These are phyloP conservation scores for Strigamia crassipes DNA, from an alignment of 2,888 invertebrate species.

Conservation along the genomic window DNA sequence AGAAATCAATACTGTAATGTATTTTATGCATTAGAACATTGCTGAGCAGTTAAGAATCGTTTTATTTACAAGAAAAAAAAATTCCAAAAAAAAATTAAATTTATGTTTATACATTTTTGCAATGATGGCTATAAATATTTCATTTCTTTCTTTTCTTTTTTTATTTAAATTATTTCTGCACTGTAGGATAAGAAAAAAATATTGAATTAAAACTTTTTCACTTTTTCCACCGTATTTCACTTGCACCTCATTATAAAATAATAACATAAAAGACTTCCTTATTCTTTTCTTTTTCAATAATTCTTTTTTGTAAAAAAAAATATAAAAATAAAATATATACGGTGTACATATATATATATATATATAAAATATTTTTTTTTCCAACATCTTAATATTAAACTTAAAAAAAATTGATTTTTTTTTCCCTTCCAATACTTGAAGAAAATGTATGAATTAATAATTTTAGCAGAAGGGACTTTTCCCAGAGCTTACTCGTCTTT, in stretches of 20 bases:
- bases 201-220: constrained; percentile 7
- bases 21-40: constrained; percentile 12
- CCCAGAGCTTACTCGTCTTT: neutral
- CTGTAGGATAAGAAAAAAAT: neutral
- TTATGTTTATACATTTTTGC: neutral
- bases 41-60: neutral
- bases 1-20: constrained; percentile 26
- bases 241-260: neutral
- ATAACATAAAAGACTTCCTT: neutral
- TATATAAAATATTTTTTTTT: neutral
- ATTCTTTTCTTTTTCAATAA: neutral
- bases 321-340: too few species aligned
- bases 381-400: neutral
- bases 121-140: neutral
- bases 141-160: neutral
- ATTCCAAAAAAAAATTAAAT: neutral
- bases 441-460: constrained; percentile 22
- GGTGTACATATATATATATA: too few species aligned
- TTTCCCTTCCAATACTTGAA: neutral
- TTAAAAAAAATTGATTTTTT: neutral
- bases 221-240: neutral
- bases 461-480: constrained; percentile 22
- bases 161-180: constrained; percentile 2
- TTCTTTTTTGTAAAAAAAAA: too few species aligned
- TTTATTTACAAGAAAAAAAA: neutral